Conservation (phyloP, 2,888 invertebrate genomes). For the Phyllotreta cruciferae region DNA sequence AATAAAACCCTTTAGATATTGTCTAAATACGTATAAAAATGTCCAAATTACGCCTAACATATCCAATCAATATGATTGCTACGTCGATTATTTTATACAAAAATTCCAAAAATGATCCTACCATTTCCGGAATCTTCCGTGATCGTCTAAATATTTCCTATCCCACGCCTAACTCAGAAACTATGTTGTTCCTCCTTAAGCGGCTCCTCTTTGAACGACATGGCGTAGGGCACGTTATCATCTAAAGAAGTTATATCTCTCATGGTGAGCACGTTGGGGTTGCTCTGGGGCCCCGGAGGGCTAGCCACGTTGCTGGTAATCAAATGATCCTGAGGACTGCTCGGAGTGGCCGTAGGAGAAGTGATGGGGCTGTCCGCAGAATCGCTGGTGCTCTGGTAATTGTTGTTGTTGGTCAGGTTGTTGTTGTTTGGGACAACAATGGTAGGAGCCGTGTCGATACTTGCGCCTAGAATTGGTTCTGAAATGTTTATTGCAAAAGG, state of each 20-base stretch:
- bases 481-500: slow-evolving; percentile 43
- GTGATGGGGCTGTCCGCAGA: slow-evolving; percentile 65
- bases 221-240: slow-evolving; percentile 52
- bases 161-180: slow-evolving; percentile 44
- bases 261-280: slow-evolving; percentile 60
- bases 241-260: slow-evolving; percentile 60
- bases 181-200: slow-evolving; percentile 61
- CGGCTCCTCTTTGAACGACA: slow-evolving; percentile 65
- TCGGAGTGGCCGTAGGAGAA: slow-evolving; percentile 60
- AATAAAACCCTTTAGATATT: neutral
- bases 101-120: neutral
- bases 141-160: neutral
- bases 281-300: slow-evolving; percentile 53
- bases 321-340: slow-evolving; percentile 58
- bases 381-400: slow-evolving; percentile 64
- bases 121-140: neutral
- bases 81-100: neutral
- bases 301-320: slow-evolving; percentile 58
- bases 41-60: neutral
- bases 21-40: slow-evolving; percentile 14
- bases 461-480: slow-evolving; percentile 59
- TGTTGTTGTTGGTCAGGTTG: slow-evolving; percentile 52
- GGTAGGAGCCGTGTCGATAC: slow-evolving; percentile 59
- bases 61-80: slow-evolving; percentile 18
- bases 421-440: slow-evolving; percentile 51